Percentiles rank a stretch among this genome's conserved stretches.
Conservation (phyloP, 2,888 invertebrate genomes). For the Erynnis tages region DNA sequence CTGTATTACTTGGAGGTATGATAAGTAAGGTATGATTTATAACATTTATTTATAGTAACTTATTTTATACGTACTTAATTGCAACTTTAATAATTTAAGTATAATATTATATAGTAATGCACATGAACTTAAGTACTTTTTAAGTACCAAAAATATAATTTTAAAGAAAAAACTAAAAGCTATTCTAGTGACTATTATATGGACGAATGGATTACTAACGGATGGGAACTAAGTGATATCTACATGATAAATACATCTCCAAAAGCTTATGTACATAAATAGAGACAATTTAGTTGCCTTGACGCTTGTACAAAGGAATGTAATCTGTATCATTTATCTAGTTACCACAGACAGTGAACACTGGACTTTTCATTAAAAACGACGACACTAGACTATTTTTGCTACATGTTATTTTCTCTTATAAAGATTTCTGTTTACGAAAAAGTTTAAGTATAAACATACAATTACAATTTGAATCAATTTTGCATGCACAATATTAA, state of each 20-base stretch:
- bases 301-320: conserved; percentile 53
- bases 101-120: conserved; percentile 32
- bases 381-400: conserved; percentile 17
- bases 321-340: conserved; percentile 40
- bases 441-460: not conserved
- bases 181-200: conserved; percentile 76
- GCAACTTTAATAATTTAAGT: conserved; percentile 25
- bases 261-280: conserved; percentile 41
- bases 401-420: not conserved
- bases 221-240: conserved; percentile 54
- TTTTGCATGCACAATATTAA: not conserved
- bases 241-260: conserved; percentile 47
- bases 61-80: conserved; percentile 22
- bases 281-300: conserved; percentile 27
- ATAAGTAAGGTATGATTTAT: conserved; percentile 26
- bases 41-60: conserved; percentile 29
- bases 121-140: conserved; percentile 58
- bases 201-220: conserved; percentile 74
- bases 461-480: not conserved
- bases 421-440: not conserved
- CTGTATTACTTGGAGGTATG: conserved; percentile 57
- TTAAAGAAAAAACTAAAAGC: conserved; percentile 46
- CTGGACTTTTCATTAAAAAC: conserved; percentile 40
- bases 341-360: conserved; percentile 62
- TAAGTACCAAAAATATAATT: conserved; percentile 58